Base-by-base conservation (phyloP, 2,888 invertebrate genomes). In the Prosapia bicincta region DNA sequence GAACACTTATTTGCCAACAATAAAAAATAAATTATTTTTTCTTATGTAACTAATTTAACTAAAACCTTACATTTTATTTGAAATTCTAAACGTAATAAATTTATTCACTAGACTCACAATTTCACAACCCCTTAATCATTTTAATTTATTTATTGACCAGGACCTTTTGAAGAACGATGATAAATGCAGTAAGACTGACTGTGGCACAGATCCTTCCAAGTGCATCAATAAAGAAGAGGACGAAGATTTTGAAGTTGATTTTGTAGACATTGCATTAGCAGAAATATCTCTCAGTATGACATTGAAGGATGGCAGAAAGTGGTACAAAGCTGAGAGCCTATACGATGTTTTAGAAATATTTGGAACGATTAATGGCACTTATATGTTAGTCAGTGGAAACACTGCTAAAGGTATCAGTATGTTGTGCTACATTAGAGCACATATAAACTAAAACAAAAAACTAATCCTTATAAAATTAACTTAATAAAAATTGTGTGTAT, bases 371-470 rank as follows among this genome's bases (percentile, higher is more conserved):
- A 66, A 20, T 26, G 79, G 84, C 32, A 67, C 85, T 6, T 92
- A 90, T 80, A 86, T 88, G 79, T 83, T 93, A 0, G 88, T 93
- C 3, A 91, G 90, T 24, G 93, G 93, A 32, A 93, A 93, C 82
- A 93, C 93, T 1, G 92, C 91, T 3, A 89, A 88, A 84, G 94
- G 94, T 91, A 84, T n/a, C n/a, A n/a, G 82, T 26, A 24, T 24
- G 26, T 15, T n/a, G n/a, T n/a, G n/a, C n/a, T n/a, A n/a, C n/a
- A n/a, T n/a, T n/a, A n/a, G n/a, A n/a, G n/a, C n/a, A n/a, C n/a
- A n/a, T n/a, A n/a, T n/a, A n/a, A n/a, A n/a, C n/a, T n/a, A n/a
- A n/a, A n/a, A n/a, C n/a, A n/a, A n/a, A n/a, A n/a, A n/a, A n/a
- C n/a, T n/a, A n/a, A n/a, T n/a, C n/a, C n/a, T n/a, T n/a, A n/a